A percentile compares a stretch with the other conserved stretches of the same genome.
These are phyloP conservation scores for Mycteria americana DNA, from an alignment of 2,797 vertebrate species.

Conservation along the genomic window DNA sequence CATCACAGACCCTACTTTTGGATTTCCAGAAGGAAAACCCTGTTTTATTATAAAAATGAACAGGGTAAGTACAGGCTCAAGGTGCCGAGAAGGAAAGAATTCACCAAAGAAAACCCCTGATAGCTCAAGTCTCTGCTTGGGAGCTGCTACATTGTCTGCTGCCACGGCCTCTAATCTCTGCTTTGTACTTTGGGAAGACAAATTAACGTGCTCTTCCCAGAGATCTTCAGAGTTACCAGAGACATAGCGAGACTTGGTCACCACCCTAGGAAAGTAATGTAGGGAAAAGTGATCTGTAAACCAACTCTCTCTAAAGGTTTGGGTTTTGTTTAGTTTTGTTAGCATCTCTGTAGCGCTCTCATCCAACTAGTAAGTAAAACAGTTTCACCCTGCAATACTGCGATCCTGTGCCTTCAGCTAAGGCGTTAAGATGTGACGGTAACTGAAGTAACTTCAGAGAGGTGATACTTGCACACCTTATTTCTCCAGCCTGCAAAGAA, in stretches of 20 bases:
- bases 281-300: not conserved
- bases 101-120: not conserved
- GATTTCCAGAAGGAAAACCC: conserved; percentile 82
- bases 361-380: not conserved
- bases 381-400: not conserved
- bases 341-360: rapidly evolving
- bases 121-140: rapidly evolving
- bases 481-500: not conserved
- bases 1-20: conserved; percentile 79
- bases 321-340: not conserved
- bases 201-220: not conserved
- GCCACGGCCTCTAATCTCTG: not conserved
- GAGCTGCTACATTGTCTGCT: not conserved
- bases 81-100: not conserved
- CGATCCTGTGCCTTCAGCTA: not conserved
- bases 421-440: not conserved
- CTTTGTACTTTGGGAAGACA: not conserved
- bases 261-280: rapidly evolving
- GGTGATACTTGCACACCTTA: not conserved
- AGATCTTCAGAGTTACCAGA: not conserved
- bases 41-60: conserved; percentile 93
- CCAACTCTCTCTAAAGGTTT: not conserved
- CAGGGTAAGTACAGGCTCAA: conserved; percentile 75
- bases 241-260: not conserved
- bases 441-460: not conserved